These are phyloP conservation scores for Drosophila aldrichi DNA, from an alignment of 2,888 invertebrate species.

Conservation along the genomic window DNA sequence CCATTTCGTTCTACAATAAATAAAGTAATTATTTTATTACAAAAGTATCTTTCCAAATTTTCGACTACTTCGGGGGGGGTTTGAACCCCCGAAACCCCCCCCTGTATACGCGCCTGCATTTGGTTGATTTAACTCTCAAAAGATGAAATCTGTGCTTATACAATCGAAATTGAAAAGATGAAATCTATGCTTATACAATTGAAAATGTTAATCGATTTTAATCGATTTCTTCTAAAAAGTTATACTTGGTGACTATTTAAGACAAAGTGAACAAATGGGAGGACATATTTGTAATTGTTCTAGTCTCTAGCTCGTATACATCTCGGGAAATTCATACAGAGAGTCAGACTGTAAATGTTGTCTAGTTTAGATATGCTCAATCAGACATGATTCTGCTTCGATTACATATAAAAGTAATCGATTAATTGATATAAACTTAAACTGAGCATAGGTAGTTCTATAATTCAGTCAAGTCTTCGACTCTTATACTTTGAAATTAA, in stretches of 20 bases:
- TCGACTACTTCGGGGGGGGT: too few species aligned
- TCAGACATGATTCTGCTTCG: too few species aligned
- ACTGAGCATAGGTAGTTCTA: neutral
- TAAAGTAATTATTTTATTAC: too few species aligned
- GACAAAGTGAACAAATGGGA: neutral
- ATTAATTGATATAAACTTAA: neutral
- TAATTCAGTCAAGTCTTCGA: neutral
- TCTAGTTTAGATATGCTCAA: too few species aligned
- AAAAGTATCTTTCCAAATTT: too few species aligned
- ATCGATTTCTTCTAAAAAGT: neutral
- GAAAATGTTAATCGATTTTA: neutral
- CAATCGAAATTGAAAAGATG: neutral
- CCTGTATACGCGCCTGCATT: too few species aligned
- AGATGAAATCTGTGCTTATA: neutral
- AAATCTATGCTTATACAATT: neutral
- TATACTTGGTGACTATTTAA: neutral
- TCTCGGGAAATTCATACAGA: neutral
- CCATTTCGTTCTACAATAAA: too few species aligned
- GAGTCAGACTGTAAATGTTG: neutral
- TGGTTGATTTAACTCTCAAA: neutral
- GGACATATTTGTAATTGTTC: neutral
- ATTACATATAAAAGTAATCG: neutral
- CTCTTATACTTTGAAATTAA: neutral
- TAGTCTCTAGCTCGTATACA: fast-evolving
- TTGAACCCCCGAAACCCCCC: too few species aligned